Percentiles rank a stretch among this genome's conserved stretches.
phyloP scores from a whole-genome alignment of 1,140 invertebrate genomes.

The Trichonephila clavipes region DNA sequence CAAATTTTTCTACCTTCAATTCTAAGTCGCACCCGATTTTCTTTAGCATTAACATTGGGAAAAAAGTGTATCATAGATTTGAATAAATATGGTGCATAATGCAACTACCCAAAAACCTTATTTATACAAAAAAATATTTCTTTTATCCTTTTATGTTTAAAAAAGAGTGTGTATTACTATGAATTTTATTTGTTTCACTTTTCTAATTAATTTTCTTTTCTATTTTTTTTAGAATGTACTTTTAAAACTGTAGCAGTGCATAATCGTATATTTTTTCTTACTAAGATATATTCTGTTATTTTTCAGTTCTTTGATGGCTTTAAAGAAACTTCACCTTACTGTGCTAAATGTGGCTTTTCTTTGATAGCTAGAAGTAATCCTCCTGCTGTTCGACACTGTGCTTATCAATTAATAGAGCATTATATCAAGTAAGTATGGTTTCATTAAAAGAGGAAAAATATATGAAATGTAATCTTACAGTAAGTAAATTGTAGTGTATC shows the following conservation, averaged over 20 bases:
- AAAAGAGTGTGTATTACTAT: neutral
- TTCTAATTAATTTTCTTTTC: neutral
- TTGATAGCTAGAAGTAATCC: slow-evolving; percentile 87
- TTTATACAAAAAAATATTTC: neutral
- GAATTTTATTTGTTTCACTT: neutral
- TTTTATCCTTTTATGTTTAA: neutral
- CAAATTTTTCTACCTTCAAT: too few relatives aligned
- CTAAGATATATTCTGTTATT: neutral
- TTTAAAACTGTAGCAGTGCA: neutral
- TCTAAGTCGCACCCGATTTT: too few relatives aligned
- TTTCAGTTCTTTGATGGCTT: slow-evolving; percentile 80
- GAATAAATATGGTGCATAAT: too few relatives aligned
- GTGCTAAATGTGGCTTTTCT: slow-evolving; percentile 91
- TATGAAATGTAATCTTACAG: too few relatives aligned
- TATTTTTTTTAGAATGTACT: neutral
- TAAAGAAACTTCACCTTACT: slow-evolving; percentile 89
- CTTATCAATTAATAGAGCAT: slow-evolving; percentile 93
- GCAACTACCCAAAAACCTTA: neutral
- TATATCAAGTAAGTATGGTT: slow-evolving; percentile 87
- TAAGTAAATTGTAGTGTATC: too few relatives aligned
- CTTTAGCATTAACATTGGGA: too few relatives aligned
- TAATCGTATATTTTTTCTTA: neutral
- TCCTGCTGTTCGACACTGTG: slow-evolving; percentile 91
- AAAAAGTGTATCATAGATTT: too few relatives aligned
- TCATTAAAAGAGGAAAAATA: neutral